Evolutionary conservation across 2,113 vertebrate genomes (phyloP).

Genomic region (Tyto alba): DNA sequence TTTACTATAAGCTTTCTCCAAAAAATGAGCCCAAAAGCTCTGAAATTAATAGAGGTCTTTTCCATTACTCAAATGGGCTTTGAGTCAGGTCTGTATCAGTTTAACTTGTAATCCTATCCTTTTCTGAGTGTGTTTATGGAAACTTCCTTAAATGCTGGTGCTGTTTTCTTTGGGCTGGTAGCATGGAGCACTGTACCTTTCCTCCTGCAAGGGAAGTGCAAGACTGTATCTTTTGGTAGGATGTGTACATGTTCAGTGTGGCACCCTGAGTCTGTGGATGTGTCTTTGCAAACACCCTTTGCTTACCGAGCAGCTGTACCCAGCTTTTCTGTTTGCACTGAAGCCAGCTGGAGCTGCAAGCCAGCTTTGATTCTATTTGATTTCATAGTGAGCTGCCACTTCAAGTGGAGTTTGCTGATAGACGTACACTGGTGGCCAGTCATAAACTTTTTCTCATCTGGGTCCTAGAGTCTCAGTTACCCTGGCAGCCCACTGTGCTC

Average conservation of each 20-base stretch:
- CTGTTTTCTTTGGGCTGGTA: not conserved
- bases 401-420: not conserved
- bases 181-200: not conserved
- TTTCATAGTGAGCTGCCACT: not conserved
- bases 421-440: not conserved
- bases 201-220: not conserved
- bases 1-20: not conserved
- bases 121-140: not conserved
- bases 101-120: not conserved
- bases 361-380: not conserved
- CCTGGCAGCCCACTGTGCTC: not conserved
- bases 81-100: not conserved
- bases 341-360: not conserved
- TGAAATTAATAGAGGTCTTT: not conserved
- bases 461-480: not conserved
- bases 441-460: not conserved
- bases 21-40: not conserved
- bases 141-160: not conserved
- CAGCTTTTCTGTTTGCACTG: not conserved
- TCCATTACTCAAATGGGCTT: not conserved
- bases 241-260: fast-evolving
- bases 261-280: not conserved
- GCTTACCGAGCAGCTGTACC: not conserved
- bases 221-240: not conserved
- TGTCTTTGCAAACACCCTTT: not conserved